A percentile compares a stretch with the other conserved stretches of the same genome.
Evolutionary conservation across 2,797 vertebrate genomes (phyloP).

Genomic region (Gadopsis bispinosus): DNA sequence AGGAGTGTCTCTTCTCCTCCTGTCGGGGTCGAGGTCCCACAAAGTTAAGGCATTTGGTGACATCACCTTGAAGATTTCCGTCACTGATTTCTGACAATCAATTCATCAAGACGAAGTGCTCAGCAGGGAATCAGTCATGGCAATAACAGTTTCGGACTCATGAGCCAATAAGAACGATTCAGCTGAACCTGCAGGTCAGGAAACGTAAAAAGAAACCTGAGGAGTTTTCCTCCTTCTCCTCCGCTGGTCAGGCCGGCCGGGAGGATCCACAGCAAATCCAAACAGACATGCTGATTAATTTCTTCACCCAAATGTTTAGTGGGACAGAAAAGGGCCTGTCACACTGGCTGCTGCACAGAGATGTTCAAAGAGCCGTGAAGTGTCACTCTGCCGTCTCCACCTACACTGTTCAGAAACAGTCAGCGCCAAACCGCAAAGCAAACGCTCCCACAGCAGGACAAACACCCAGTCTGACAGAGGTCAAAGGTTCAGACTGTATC

Average conservation of each 20-base stretch:
- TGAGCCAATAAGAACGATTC: too few species aligned
- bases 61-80: too few species aligned
- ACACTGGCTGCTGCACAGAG: slow-evolving; percentile 3
- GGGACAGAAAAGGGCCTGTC: slow-evolving; percentile 8
- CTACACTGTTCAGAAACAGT: not conserved
- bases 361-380: slow-evolving; percentile 8
- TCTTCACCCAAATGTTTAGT: slow-evolving; percentile 5
- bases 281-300: slow-evolving; percentile 18
- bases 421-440: not conserved
- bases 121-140: too few species aligned
- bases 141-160: too few species aligned
- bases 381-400: slow-evolving; percentile 23
- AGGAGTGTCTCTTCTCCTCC: not conserved
- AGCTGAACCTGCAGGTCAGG: too few species aligned
- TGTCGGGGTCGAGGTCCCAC: too few species aligned
- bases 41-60: too few species aligned
- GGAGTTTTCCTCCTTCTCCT: not conserved
- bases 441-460: not conserved
- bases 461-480: not conserved
- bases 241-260: not conserved
- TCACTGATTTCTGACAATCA: too few species aligned
- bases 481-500: not conserved
- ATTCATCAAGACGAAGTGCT: too few species aligned
- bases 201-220: not conserved
- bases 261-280: not conserved